A percentile compares a stretch with the other conserved stretches of the same genome.
Evolutionary conservation across 1,140 invertebrate genomes (phyloP).

Genomic region (Mya arenaria): DNA sequence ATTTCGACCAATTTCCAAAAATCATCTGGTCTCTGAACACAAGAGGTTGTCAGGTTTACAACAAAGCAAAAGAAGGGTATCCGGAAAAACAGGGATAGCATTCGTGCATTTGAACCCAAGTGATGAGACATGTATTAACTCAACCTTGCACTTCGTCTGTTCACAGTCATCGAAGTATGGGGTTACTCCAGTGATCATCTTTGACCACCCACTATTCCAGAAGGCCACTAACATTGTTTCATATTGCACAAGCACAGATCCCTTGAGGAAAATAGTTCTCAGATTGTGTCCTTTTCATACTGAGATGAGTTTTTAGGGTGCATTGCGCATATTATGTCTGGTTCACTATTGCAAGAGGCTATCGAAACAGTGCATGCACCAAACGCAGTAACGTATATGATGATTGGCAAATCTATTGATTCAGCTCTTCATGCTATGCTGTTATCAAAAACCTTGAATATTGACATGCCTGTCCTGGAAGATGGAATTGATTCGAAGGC

Average conservation of each 20-base stretch:
- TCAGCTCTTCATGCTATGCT: slow-evolving; percentile 71
- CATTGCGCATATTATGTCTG: too few species aligned
- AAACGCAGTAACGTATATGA: slow-evolving; percentile 73
- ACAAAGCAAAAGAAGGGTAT: slow-evolving; percentile 39
- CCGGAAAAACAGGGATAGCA: slow-evolving; percentile 50
- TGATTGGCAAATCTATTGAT: slow-evolving; percentile 76
- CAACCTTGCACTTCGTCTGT: slow-evolving; percentile 66
- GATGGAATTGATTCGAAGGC: neutral
- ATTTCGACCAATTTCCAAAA: slow-evolving; percentile 4
- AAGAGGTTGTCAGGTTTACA: slow-evolving; percentile 28
- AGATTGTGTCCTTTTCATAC: too few species aligned
- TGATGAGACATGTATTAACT: slow-evolving; percentile 68
- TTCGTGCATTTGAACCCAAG: slow-evolving; percentile 68
- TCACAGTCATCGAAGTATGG: slow-evolving; percentile 47
- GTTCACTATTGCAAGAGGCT: slow-evolving; percentile 44
- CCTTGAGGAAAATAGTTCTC: too few species aligned
- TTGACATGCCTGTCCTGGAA: slow-evolving; percentile 9
- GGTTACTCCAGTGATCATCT: slow-evolving; percentile 65
- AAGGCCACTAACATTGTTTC: slow-evolving; percentile 65
- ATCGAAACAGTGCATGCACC: slow-evolving; percentile 57
- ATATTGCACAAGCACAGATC: too few species aligned
- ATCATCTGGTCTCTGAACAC: slow-evolving; percentile 8
- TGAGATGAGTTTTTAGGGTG: too few species aligned
- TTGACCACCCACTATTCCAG: slow-evolving; percentile 71
- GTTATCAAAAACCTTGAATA: slow-evolving; percentile 76